Evolutionary conservation across 2,113 vertebrate genomes (phyloP).

Genomic region (Fregetta grallaria): DNA sequence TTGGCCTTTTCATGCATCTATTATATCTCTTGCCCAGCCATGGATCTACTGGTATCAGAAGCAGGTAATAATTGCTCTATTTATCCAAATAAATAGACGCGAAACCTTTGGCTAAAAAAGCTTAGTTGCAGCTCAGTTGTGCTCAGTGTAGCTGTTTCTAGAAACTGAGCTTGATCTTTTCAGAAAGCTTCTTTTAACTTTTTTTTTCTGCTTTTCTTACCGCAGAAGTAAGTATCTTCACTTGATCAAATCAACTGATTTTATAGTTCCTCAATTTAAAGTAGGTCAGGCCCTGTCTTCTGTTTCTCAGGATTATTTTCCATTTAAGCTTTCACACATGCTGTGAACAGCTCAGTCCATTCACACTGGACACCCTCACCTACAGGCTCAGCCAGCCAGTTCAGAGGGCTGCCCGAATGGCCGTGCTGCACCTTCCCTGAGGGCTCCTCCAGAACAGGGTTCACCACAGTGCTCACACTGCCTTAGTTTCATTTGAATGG

Average conservation of each 20-base stretch:
- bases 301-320: neutral
- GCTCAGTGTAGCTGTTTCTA: neutral
- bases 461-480: neutral
- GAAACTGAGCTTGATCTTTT: neutral
- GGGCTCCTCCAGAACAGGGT: neutral
- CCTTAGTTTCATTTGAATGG: neutral
- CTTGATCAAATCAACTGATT: neutral
- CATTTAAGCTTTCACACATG: neutral
- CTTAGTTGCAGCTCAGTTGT: neutral
- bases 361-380: neutral
- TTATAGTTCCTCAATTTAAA: neutral
- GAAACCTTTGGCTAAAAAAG: neutral
- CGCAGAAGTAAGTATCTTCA: neutral
- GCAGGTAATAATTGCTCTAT: neutral
- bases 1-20: neutral
- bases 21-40: neutral
- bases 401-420: neutral
- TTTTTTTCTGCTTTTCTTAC: neutral
- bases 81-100: neutral
- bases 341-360: neutral
- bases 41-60: neutral
- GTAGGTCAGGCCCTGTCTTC: neutral
- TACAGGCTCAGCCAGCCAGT: neutral
- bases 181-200: neutral
- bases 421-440: accelerated